Evolutionary conservation across 2,797 vertebrate genomes (phyloP), one percentile per base, ranked within the genome.

Genomic region (Chromis chromis): DNA sequence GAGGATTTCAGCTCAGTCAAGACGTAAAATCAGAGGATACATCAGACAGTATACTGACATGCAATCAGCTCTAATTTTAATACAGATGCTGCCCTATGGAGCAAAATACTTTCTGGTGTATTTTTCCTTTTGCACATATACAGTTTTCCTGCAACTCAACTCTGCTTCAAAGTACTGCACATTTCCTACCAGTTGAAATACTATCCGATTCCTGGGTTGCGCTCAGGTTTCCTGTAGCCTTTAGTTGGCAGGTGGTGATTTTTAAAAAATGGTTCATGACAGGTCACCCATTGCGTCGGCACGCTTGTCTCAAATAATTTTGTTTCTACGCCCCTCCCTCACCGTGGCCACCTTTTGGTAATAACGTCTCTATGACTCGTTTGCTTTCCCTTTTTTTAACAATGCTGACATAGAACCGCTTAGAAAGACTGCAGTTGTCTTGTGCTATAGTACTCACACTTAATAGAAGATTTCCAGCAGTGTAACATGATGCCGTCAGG

Each of bases 391-490:
- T 62, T 76, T 50, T 24, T 78, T 50, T 50, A 72, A 78, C 73
- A 59, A 16, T 19, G 56, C 71, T 86, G 44, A 70, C 64, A 76
- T 65, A 67, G 58, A 36, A 69, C 49, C 74, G 72, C 75, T 84
- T 81, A 76, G 63, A 69, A 70, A 69, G 74, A 62, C 60, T 27
- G 49, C 80, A 61, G 81, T 81, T 39, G 65, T 61, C 65, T 78
- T 6, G 24, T 74, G 78, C 83, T 74, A 17, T 84, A 59, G 55
- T 75, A 60, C 75, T 82, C 70, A 60, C 74, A 61, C 71, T 85
- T 79, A 89, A 83, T 72, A 77, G 82, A 88, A 88, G 65, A 83
- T 81, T 88, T 87, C 76, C 84, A 84, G 84, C 85, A 56, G 74
- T 74, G 88, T 90, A 90, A 89, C 79, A 76, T 59, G 79, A 92